Percentiles rank a stretch among this genome's conserved stretches.
Conservation (phyloP, 1,140 invertebrate genomes). For the Hormaphis cornu region DNA sequence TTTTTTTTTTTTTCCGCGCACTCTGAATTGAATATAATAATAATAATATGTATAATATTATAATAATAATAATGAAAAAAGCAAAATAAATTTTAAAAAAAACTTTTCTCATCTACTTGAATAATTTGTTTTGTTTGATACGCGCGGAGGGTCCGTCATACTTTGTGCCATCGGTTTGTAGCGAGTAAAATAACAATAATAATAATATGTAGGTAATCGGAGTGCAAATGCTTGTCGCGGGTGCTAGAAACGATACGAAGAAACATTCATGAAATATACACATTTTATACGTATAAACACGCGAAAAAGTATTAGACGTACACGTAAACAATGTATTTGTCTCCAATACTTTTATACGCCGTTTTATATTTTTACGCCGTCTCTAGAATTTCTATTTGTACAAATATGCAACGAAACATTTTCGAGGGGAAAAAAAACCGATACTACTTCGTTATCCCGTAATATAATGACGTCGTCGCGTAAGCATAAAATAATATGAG, state of each 20-base stretch:
- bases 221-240: slow-evolving; percentile 18
- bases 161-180: slow-evolving; percentile 6
- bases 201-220: neutral
- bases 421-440: neutral
- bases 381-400: too few relatives aligned
- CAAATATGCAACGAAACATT: too few relatives aligned
- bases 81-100: too few relatives aligned
- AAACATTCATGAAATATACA: too few relatives aligned
- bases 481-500: too few relatives aligned
- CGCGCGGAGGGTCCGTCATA: neutral
- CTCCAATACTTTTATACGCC: too few relatives aligned
- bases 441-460: neutral
- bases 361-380: too few relatives aligned
- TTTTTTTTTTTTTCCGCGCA: too few relatives aligned
- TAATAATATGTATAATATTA: too few relatives aligned
- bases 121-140: slow-evolving; percentile 8
- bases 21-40: too few relatives aligned
- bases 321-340: too few relatives aligned
- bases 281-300: neutral
- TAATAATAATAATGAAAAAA: neutral
- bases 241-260: too few relatives aligned
- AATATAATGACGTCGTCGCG: neutral
- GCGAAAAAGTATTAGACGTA: neutral
- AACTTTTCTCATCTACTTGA: neutral
- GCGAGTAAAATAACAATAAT: neutral